Evolutionary conservation across 2,113 vertebrate genomes (phyloP).

Genomic region (Urocitellus parryii): DNA sequence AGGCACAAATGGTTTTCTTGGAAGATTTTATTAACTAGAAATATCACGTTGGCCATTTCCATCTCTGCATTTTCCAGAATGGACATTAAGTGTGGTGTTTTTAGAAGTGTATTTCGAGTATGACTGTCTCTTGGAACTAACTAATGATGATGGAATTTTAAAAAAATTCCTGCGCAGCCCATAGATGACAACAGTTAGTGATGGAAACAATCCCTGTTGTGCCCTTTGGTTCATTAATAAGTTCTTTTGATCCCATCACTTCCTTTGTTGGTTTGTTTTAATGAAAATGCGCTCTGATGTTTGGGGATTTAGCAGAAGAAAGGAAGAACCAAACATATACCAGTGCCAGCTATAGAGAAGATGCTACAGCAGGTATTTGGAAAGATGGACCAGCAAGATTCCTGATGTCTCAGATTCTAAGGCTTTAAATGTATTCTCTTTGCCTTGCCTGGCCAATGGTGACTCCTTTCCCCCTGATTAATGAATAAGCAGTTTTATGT

Average conservation of each 20-base stretch:
- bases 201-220: neutral
- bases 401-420: neutral
- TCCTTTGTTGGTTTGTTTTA: neutral
- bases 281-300: slow-evolving; percentile 29
- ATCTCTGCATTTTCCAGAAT: slow-evolving; percentile 1
- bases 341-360: neutral
- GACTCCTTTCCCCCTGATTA: slow-evolving; percentile 25
- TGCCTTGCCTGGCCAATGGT: neutral
- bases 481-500: slow-evolving; percentile 43
- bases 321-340: neutral
- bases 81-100: neutral
- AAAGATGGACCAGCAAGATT: neutral
- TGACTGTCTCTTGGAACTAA: neutral
- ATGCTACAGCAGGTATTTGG: neutral
- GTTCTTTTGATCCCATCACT: slow-evolving; percentile 30
- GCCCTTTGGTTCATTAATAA: slow-evolving; percentile 36
- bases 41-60: neutral
- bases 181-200: neutral
- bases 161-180: neutral
- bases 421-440: neutral
- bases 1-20: neutral
- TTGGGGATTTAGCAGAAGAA: slow-evolving; percentile 17
- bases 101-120: slow-evolving; percentile 5
- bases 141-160: neutral
- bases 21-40: slow-evolving; percentile 40